A percentile compares a stretch with the other conserved stretches of the same genome.
Conservation (phyloP, 2,113 vertebrate genomes). For the Vidua chalybeata region DNA sequence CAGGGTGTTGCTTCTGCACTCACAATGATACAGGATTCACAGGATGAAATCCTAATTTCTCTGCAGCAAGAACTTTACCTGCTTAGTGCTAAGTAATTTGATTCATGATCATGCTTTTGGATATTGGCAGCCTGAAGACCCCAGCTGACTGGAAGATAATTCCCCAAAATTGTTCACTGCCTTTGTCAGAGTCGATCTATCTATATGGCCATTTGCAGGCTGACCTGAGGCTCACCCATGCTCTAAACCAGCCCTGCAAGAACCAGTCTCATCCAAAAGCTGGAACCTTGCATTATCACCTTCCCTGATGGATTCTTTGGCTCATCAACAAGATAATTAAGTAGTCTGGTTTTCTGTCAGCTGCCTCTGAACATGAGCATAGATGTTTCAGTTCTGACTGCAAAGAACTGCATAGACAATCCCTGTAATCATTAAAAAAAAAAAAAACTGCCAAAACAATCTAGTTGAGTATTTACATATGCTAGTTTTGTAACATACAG, state of each 20-base stretch:
- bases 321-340: background rate
- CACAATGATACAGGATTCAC: background rate
- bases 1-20: background rate
- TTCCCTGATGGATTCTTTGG: background rate
- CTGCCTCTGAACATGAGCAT: background rate
- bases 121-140: background rate
- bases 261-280: background rate
- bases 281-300: background rate
- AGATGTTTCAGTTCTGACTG: background rate
- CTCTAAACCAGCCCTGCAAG: background rate
- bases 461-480: background rate
- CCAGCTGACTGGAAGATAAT: background rate
- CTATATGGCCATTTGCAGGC: background rate
- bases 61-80: background rate
- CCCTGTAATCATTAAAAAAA: background rate
- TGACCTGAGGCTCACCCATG: background rate
- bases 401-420: background rate
- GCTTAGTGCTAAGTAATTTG: background rate
- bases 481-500: background rate
- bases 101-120: background rate
- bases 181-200: background rate
- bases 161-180: background rate
- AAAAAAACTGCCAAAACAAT: background rate
- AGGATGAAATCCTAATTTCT: constrained; percentile 2
- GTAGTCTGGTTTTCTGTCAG: background rate